Evolutionary conservation across 2,113 vertebrate species (phyloP).

Genomic region (Zapus hudsonius): DNA sequence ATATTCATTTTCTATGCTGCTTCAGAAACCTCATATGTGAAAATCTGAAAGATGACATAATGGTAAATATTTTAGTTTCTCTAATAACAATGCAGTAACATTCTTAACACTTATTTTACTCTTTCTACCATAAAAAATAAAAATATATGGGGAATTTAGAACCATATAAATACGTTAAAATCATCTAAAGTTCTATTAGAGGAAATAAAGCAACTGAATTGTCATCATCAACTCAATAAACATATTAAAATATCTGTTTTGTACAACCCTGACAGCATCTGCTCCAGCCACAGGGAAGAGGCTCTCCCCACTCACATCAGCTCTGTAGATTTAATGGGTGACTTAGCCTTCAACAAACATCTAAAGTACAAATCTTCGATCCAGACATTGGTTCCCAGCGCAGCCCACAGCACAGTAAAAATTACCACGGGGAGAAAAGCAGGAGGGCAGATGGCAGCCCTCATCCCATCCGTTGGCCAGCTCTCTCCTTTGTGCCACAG

Average conservation of each 20-base stretch:
- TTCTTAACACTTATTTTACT: conserved; percentile 34
- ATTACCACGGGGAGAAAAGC: no score
- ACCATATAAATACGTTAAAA: conserved; percentile 19
- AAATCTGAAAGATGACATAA: conserved; percentile 35
- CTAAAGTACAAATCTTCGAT: no score
- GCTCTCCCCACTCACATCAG: no score
- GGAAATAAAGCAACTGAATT: conserved; percentile 4
- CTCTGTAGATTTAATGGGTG: no score
- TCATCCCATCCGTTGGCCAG: no score
- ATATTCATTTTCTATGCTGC: not conserved
- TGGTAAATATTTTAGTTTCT: not conserved
- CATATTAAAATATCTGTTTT: not conserved
- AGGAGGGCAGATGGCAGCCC: no score
- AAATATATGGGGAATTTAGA: not conserved
- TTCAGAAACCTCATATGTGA: conserved; percentile 11
- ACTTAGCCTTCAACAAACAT: no score
- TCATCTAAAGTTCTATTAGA: not conserved
- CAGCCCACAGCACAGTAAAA: no score
- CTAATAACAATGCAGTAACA: conserved; percentile 35
- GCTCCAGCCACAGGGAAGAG: not conserved
- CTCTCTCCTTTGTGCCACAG: no score
- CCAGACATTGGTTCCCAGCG: no score
- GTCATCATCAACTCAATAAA: not conserved
- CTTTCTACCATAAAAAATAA: conserved; percentile 50
- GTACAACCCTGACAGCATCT: not conserved